These are phyloP conservation scores for Habrosyne pyritoides DNA, from an alignment of 2,888 invertebrate species.

Conservation along the genomic window DNA sequence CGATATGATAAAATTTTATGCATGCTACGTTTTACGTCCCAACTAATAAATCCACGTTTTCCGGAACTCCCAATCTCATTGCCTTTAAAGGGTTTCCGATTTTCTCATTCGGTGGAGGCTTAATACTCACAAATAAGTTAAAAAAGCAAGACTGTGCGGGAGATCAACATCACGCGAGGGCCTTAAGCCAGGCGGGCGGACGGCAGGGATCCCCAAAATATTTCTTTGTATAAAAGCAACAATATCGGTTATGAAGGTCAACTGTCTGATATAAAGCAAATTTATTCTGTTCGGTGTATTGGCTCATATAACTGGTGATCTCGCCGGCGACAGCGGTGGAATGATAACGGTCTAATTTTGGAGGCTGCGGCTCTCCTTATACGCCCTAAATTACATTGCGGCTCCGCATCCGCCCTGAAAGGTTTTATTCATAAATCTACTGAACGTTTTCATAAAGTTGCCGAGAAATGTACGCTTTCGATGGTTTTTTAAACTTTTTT, in stretches of 20 bases:
- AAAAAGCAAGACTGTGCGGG: constrained; percentile 47
- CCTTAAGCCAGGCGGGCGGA: constrained; percentile 53
- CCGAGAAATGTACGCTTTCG: constrained; percentile 67
- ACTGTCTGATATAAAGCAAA: constrained; percentile 78
- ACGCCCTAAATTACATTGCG: constrained; percentile 78
- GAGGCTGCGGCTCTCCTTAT: constrained; percentile 66
- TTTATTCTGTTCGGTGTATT: constrained; percentile 82
- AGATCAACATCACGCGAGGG: constrained; percentile 22
- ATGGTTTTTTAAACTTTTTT: constrained; percentile 57
- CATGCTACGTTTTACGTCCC: background rate
- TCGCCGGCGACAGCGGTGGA: constrained; percentile 74
- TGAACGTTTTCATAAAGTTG: constrained; percentile 79
- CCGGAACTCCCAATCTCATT: constrained; percentile 36
- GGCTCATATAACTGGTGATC: constrained; percentile 81
- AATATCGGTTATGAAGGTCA: constrained; percentile 81
- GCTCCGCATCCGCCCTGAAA: constrained; percentile 76
- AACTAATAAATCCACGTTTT: constrained; percentile 25
- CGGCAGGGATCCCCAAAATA: constrained; percentile 60
- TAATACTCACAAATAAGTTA: constrained; percentile 58
- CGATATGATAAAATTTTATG: background rate
- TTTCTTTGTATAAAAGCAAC: constrained; percentile 71
- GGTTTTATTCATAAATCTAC: constrained; percentile 83
- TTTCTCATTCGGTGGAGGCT: constrained; percentile 50
- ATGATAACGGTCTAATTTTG: constrained; percentile 82
- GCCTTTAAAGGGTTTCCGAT: constrained; percentile 56